These are phyloP conservation scores for Meta bourneti DNA, from an alignment of 2,888 invertebrate species.

Conservation along the genomic window DNA sequence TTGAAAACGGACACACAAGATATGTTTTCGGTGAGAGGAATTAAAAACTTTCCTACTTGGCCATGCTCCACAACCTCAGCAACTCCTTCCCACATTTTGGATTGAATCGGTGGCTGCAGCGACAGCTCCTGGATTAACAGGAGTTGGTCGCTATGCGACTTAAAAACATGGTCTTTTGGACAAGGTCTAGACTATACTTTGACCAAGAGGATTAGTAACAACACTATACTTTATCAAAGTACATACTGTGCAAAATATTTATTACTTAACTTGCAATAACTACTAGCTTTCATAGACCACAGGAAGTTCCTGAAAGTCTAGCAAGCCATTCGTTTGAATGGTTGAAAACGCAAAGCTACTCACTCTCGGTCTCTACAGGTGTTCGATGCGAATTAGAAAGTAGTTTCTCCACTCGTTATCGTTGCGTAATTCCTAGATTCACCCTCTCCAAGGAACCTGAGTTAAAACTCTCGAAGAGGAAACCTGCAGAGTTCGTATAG, in stretches of 20 bases:
- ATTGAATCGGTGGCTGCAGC: too few relatives aligned
- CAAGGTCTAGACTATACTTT: too few relatives aligned
- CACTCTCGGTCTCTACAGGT: slow-evolving; percentile 24
- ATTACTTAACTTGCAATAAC: neutral
- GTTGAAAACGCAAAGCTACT: neutral
- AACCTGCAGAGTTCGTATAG: slow-evolving; percentile 1
- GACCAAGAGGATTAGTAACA: too few relatives aligned
- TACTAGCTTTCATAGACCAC: neutral
- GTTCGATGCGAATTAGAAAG: slow-evolving; percentile 3
- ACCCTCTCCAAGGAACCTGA: neutral
- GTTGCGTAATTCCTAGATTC: slow-evolving; percentile 9
- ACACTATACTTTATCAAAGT: too few relatives aligned
- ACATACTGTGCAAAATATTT: neutral
- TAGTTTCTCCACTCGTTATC: neutral
- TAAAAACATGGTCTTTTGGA: too few relatives aligned
- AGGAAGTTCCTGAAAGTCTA: neutral
- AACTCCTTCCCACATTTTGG: too few relatives aligned
- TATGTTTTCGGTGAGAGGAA: too few relatives aligned
- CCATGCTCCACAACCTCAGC: too few relatives aligned
- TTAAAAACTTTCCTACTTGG: too few relatives aligned
- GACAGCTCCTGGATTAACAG: too few relatives aligned
- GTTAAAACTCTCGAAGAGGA: neutral
- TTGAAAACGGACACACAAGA: too few relatives aligned
- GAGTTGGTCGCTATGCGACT: too few relatives aligned
- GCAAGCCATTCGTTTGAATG: neutral